Base-by-base conservation (phyloP, 1,140 invertebrate species). In the Drosophila mojavensis region DNA sequence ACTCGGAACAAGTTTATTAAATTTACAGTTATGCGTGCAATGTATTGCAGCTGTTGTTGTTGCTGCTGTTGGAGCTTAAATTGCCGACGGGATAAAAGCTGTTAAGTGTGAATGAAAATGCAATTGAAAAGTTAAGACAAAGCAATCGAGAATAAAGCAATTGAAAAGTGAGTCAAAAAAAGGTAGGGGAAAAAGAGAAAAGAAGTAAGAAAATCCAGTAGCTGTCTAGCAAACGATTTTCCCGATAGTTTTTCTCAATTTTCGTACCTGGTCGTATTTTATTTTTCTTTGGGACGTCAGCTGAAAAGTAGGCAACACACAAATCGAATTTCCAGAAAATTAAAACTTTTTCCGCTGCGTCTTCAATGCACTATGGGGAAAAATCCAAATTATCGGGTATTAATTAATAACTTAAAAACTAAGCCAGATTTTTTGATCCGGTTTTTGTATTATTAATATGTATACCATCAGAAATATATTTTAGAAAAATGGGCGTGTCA, bases 1-100 rank as follows among this genome's bases (percentile, higher is more conserved):
- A 88, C 79, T 89, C 58, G 28, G 51, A 41, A 74, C 69, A 72
- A 86, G 76, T 86, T 88, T 86, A 86, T 86, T 88, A 86, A 88
- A 88, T 86, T 88, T 80, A 75, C 73, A 75, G 76, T 63, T 75
- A 75, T 75, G 73, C 71, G 67, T 71, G 55, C 59, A 60, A 53
- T 75, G 72, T 15, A 39, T 53, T 62, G 71, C 66, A 67, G 69
- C 28, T 33, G 15, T 13, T 15, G 39, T 48, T 20, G 20, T 20
- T 72, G 69, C 28, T 33, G 15, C 13, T 15, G 39, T 48, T 39
- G 50, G n/a, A 45, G 58, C 65, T 62, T 69, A 62, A 74, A 74
- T 59, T 70, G 58, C 56, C 66, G 53, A 39, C 20, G 47, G 65
- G 54, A 11, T 39, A 64, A 69, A 56, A 58, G 58, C 58, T 63